Conservation (phyloP, 2,888 invertebrate species). For the Apocheima hispidaria region DNA sequence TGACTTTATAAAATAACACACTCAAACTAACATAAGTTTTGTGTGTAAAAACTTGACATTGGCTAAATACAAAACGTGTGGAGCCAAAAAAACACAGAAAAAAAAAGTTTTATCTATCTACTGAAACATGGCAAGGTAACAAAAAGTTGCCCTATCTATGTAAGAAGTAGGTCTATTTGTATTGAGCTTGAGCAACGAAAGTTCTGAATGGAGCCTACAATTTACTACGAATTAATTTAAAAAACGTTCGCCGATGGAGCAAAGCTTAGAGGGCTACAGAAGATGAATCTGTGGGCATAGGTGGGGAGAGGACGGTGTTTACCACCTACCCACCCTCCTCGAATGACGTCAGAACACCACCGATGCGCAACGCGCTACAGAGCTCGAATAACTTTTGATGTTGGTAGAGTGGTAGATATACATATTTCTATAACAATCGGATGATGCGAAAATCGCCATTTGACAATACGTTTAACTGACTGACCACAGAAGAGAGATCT, state of each 20-base stretch:
- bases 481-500: too few relatives aligned
- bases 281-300: conserved; percentile 22
- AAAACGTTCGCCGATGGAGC: conserved; percentile 48
- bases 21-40: too few relatives aligned
- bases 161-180: conserved; percentile 1
- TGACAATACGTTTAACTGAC: conserved; percentile 1
- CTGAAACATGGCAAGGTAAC: conserved; percentile 1
- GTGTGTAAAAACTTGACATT: too few relatives aligned
- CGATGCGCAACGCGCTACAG: conserved; percentile 48
- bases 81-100: not conserved
- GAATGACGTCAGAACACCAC: conserved; percentile 57
- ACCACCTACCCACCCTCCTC: conserved; percentile 39
- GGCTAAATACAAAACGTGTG: not conserved
- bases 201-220: conserved; percentile 47
- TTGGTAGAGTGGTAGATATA: too few relatives aligned
- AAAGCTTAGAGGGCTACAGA: conserved; percentile 46
- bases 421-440: conserved; percentile 38
- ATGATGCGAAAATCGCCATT: conserved; percentile 26
- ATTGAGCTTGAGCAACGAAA: conserved; percentile 40
- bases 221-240: conserved; percentile 56
- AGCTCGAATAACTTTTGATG: conserved; percentile 48
- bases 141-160: conserved; percentile 1
- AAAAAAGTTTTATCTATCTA: not conserved
- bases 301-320: conserved; percentile 25
- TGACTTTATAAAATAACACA: too few relatives aligned